phyloP scores from a whole-genome alignment of 2,888 invertebrate species.

The Theristus sp. region DNA sequence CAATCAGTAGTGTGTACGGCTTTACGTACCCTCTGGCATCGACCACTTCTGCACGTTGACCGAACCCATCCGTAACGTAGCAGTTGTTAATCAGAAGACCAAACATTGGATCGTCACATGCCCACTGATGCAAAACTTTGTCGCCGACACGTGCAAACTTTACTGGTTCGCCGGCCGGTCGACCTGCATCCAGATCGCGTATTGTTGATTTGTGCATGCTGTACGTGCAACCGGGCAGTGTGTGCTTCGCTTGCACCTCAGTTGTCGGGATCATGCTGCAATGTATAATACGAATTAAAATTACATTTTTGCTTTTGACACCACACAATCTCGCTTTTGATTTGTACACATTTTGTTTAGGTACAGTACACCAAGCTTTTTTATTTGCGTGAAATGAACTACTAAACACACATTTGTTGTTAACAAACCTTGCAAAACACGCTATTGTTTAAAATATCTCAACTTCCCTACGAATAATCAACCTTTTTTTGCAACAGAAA shows the following conservation, averaged over 20 bases:
- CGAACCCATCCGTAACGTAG: slow-evolving; percentile 29
- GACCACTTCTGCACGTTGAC: slow-evolving; percentile 23
- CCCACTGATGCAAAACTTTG: slow-evolving; percentile 27
- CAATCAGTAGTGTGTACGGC: background rate
- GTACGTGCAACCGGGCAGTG: slow-evolving; percentile 27
- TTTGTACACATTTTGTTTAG: too few relatives aligned
- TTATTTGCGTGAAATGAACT: too few relatives aligned
- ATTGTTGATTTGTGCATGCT: slow-evolving; percentile 23
- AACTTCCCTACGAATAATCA: too few relatives aligned
- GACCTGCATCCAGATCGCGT: slow-evolving; percentile 19
- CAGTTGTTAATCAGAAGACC: slow-evolving; percentile 28
- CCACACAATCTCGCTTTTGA: too few relatives aligned
- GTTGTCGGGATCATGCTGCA: slow-evolving; percentile 29
- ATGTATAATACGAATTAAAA: background rate
- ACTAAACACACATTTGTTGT: too few relatives aligned
- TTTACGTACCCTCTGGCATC: slow-evolving; percentile 16
- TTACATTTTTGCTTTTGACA: background rate
- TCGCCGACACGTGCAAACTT: slow-evolving; percentile 27
- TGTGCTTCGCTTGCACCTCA: slow-evolving; percentile 25
- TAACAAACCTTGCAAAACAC: too few relatives aligned
- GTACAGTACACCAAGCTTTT: too few relatives aligned
- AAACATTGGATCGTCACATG: slow-evolving; percentile 28
- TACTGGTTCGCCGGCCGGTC: slow-evolving; percentile 21
- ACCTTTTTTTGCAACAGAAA: too few relatives aligned
- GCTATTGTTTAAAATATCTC: too few relatives aligned